Percentiles rank a stretch among this genome's conserved stretches.
phyloP scores from a whole-genome alignment of 2,797 vertebrate species.

The Scarus forsteni region DNA sequence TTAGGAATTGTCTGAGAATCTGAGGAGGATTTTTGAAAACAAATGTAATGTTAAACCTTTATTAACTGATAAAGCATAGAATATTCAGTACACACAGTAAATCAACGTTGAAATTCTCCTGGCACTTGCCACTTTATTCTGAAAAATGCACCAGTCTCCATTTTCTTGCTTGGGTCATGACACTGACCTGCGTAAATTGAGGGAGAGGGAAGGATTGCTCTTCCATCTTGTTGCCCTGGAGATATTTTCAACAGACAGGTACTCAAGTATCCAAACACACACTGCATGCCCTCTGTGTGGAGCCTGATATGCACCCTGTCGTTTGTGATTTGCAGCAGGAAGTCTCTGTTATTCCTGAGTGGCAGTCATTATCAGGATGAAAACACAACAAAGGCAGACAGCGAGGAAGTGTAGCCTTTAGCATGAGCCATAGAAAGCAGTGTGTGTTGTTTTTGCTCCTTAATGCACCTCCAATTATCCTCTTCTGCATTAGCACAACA shows the following conservation, averaged over 20 bases:
- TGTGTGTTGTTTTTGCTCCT: conserved; percentile 38
- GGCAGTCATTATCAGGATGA: conserved; percentile 61
- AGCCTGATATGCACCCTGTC: conserved; percentile 46
- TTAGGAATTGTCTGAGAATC: too few species aligned
- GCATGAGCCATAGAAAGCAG: conserved; percentile 12
- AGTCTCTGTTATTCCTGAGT: conserved; percentile 69
- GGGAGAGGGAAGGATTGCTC: conserved; percentile 36
- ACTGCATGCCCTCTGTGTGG: conserved; percentile 22
- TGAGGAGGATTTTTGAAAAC: too few species aligned
- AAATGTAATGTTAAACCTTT: too few species aligned
- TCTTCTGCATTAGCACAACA: conserved; percentile 52
- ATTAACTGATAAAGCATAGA: too few species aligned
- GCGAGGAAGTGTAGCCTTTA: conserved; percentile 48
- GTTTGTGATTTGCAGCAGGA: conserved; percentile 64
- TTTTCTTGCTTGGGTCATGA: conserved; percentile 43
- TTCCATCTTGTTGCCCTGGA: conserved; percentile 65
- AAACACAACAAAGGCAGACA: conserved; percentile 64
- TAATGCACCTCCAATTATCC: conserved; percentile 51
- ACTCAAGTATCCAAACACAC: conserved; percentile 14
- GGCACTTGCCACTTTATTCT: neutral
- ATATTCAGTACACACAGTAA: too few species aligned
- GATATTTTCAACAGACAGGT: conserved; percentile 52
- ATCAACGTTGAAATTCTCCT: neutral
- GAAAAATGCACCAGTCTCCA: conserved; percentile 34
- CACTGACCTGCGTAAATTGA: conserved; percentile 55